Base-by-base conservation (phyloP, 2,113 vertebrate genomes). In the Sylvietta virens region DNA sequence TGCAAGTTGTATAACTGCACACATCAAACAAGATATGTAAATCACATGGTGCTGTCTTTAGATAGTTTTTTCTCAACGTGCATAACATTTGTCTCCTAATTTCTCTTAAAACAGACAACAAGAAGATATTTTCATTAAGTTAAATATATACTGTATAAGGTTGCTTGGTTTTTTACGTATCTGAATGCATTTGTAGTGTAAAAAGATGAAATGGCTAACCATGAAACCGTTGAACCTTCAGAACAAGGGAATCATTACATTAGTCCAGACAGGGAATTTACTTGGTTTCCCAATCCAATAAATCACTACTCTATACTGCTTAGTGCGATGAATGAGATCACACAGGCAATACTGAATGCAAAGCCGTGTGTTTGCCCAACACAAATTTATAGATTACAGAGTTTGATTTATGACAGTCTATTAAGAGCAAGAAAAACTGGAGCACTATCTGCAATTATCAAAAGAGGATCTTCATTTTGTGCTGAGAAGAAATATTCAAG, bases 201-300 rank as follows among this genome's bases (percentile, higher is more conserved):
- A 84, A 79, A 35, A 80, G 26, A 56, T 35, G 42, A 37, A 88
- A 90, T 7, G 1, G 72, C 37, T 79, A 87, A 69, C 20, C 0
- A 0, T 84, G 81, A 94, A 94, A 85, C 71, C 86, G 72, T 1
- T 82, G 93, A 95, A 87, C 70, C 56, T 91, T 73, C 92, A 74
- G 57, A 94, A 72, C 20, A 72, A 87, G n/a, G n/a, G 61, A 89
- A 95, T 4, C 33, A 92, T 90, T 95, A 50, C 72, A 91, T 95
- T 95, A 91, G 61, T 89, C 89, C 88, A 92, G 86, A 95, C 54
- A 88, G 33, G 45, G 84, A 94, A 91, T 87, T 96, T 91, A 58
- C 42, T 84, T 91, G 84, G 70, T 83, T 95, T 91, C 45, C 42
- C 19, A 80, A 9, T 82, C 58, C 60, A 47, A 87, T 95, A 97